These are phyloP conservation scores for Brachyopa scutellaris DNA, from an alignment of 2,888 invertebrate species.

Conservation along the genomic window DNA sequence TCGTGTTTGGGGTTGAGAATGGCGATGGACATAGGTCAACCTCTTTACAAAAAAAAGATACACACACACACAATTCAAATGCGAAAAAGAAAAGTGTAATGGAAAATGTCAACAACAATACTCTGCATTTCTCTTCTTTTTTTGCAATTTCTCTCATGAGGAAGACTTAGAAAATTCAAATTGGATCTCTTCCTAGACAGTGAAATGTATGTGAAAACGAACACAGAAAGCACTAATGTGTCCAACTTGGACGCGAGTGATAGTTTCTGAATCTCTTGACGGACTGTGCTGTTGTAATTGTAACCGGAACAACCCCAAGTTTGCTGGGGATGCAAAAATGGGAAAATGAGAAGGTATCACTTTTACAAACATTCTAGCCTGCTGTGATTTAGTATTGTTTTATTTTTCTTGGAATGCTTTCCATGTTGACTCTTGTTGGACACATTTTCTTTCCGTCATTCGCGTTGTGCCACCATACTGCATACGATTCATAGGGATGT, in stretches of 20 bases:
- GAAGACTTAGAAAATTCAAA: slow-evolving; percentile 68
- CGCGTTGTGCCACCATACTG: neutral
- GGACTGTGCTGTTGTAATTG: slow-evolving; percentile 4
- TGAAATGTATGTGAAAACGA: too few species aligned
- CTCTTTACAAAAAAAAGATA: neutral
- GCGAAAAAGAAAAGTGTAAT: slow-evolving; percentile 12
- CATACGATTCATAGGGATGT: too few species aligned
- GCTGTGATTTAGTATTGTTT: neutral
- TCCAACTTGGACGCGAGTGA: neutral
- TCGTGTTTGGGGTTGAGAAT: slow-evolving; percentile 5
- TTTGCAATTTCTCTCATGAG: neutral
- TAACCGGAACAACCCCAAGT: neutral
- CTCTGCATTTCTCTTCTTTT: neutral
- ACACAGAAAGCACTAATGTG: neutral
- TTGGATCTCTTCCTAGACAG: slow-evolving; percentile 3
- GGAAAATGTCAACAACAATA: slow-evolving; percentile 46
- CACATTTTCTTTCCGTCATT: neutral
- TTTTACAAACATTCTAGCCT: slow-evolving; percentile 1
- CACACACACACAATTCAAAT: neutral
- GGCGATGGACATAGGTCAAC: slow-evolving; percentile 33
- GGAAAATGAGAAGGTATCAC: neutral
- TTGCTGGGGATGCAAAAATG: too few species aligned
- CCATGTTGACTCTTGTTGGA: neutral
- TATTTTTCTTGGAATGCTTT: neutral
- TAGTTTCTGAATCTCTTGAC: neutral